A percentile compares a stretch with the other conserved stretches of the same genome.
Conservation (phyloP, 2,113 vertebrate genomes). For the Perca schrenkii region DNA sequence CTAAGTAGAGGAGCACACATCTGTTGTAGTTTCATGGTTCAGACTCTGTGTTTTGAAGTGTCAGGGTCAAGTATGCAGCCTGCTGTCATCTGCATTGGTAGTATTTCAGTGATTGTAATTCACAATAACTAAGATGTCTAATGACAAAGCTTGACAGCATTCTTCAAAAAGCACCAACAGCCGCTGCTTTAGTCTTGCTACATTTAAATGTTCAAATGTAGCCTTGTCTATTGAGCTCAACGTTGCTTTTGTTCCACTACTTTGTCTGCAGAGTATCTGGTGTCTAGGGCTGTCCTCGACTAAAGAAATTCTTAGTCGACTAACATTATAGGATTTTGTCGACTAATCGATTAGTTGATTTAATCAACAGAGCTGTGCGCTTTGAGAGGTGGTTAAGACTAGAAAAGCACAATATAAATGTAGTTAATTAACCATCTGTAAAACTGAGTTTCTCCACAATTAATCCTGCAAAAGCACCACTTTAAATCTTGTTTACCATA, state of each 20-base stretch:
- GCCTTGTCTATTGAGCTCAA: slow-evolving; percentile 19
- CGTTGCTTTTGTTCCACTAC: slow-evolving; percentile 44
- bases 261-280: slow-evolving; percentile 44
- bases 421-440: too few relatives aligned
- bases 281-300: too few relatives aligned
- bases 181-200: slow-evolving; percentile 18
- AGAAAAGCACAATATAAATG: too few relatives aligned
- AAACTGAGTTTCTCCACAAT: too few relatives aligned
- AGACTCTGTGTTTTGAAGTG: slow-evolving; percentile 39
- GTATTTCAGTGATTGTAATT: slow-evolving; percentile 47
- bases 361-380: too few relatives aligned
- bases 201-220: slow-evolving; percentile 28
- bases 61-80: slow-evolving; percentile 57
- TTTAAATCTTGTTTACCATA: too few relatives aligned
- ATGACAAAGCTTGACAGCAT: slow-evolving; percentile 31
- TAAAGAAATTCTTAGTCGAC: too few relatives aligned
- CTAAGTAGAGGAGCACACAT: slow-evolving; percentile 33
- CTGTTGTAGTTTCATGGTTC: slow-evolving; percentile 50
- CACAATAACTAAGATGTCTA: slow-evolving; percentile 40
- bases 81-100: slow-evolving; percentile 35
- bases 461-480: too few relatives aligned
- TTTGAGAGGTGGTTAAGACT: too few relatives aligned
- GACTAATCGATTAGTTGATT: too few relatives aligned
- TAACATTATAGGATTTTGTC: too few relatives aligned
- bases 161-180: slow-evolving; percentile 38